phyloP scores from a whole-genome alignment of 2,888 invertebrate genomes.

The Pseudococcus viburni region DNA sequence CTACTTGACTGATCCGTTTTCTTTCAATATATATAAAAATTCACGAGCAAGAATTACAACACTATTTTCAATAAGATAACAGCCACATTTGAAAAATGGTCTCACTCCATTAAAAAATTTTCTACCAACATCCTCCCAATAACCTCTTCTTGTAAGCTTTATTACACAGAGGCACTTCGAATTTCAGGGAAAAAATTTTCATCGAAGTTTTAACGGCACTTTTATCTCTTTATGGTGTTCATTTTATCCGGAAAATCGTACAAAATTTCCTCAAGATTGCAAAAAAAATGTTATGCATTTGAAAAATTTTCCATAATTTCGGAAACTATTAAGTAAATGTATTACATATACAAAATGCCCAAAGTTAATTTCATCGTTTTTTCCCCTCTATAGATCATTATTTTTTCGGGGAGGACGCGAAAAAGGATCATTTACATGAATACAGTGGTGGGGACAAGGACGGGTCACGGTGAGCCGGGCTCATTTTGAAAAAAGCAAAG shows the following conservation, averaged over 20 bases:
- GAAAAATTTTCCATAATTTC: background rate
- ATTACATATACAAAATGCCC: background rate
- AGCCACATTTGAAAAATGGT: too few relatives aligned
- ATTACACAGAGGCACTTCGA: background rate
- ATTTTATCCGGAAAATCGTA: background rate
- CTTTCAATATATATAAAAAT: too few relatives aligned
- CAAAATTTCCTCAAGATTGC: background rate
- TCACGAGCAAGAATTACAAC: too few relatives aligned
- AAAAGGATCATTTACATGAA: background rate
- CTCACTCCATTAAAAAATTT: background rate
- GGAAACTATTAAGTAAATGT: background rate
- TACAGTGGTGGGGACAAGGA: too few relatives aligned
- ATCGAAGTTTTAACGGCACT: background rate
- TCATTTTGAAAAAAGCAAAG: too few relatives aligned
- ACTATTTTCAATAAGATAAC: too few relatives aligned
- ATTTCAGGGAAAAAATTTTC: background rate
- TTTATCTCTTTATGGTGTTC: background rate
- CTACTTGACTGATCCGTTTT: too few relatives aligned
- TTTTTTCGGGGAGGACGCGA: background rate
- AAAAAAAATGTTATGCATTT: too few relatives aligned
- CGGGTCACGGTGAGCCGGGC: too few relatives aligned
- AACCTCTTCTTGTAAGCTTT: background rate
- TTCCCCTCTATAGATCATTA: background rate
- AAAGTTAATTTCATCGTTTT: background rate
- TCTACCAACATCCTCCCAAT: background rate